Evolutionary conservation across 2,888 invertebrate genomes (phyloP).

Genomic region (Rhimphoctona megacephalus): DNA sequence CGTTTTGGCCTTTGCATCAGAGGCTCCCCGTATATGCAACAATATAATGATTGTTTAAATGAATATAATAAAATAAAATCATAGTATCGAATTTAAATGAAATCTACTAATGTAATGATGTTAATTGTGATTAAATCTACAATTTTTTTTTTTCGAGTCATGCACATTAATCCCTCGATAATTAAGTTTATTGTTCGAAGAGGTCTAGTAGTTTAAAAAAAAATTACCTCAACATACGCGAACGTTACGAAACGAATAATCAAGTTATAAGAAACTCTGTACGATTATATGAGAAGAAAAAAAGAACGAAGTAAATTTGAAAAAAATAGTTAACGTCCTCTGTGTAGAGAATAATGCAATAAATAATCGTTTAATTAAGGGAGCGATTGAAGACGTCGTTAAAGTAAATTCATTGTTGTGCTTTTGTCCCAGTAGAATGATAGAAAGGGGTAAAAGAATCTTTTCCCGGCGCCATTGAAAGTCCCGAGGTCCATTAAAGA

Average conservation of each 20-base stretch:
- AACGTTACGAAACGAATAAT: background rate
- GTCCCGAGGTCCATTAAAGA: conserved; percentile 80
- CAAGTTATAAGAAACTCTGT: too few relatives aligned
- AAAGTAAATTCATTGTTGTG: conserved; percentile 50
- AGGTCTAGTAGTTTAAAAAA: background rate
- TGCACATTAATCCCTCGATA: too few relatives aligned
- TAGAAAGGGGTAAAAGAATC: conserved; percentile 23
- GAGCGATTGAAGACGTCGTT: conserved; percentile 8
- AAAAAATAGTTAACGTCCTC: background rate
- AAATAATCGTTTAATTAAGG: background rate
- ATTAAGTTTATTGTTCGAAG: background rate
- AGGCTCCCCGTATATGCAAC: too few relatives aligned
- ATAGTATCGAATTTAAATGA: too few relatives aligned
- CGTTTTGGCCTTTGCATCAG: background rate
- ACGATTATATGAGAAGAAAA: conserved; percentile 1
- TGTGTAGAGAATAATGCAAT: background rate
- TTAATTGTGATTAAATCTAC: too few relatives aligned
- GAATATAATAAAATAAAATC: too few relatives aligned
- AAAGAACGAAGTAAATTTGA: background rate
- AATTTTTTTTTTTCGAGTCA: too few relatives aligned
- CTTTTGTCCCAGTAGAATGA: conserved; percentile 8
- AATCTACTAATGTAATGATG: too few relatives aligned
- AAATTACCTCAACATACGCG: background rate
- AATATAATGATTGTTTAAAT: too few relatives aligned
- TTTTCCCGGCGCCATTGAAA: conserved; percentile 76